These are phyloP conservation scores for Notechis scutatus DNA, from an alignment of 2,113 vertebrate species.

Conservation along the genomic window DNA sequence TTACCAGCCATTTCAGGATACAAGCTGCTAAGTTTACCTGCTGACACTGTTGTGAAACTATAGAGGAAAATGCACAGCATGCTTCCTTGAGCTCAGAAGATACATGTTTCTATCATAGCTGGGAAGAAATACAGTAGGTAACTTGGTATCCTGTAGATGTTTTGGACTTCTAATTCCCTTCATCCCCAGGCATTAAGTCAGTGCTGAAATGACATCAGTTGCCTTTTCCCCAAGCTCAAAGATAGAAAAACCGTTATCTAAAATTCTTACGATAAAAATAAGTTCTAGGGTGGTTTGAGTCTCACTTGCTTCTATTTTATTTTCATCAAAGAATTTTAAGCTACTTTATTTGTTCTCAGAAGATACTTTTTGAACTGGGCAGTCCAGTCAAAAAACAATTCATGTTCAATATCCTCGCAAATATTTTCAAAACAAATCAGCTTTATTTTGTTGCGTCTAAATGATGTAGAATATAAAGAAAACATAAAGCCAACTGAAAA, in stretches of 20 bases:
- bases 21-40: background rate
- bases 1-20: background rate
- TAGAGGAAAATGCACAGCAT: background rate
- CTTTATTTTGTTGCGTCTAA: background rate
- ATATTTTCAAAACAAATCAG: slow-evolving; percentile 10
- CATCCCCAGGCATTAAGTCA: background rate
- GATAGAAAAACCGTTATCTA: background rate
- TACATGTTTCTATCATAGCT: background rate
- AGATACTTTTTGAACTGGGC: background rate
- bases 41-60: background rate
- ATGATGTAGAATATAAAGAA: background rate
- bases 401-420: background rate
- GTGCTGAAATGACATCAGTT: background rate
- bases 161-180: background rate
- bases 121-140: background rate
- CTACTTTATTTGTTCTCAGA: background rate
- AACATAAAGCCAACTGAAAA: background rate
- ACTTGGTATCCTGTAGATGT: background rate
- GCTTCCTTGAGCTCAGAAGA: background rate
- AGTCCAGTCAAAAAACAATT: background rate
- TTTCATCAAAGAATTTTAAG: background rate
- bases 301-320: background rate
- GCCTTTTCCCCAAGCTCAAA: background rate
- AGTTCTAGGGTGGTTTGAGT: background rate
- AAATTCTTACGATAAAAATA: background rate